phyloP scores from a whole-genome alignment of 2,888 invertebrate genomes.

The Bhutanitis thaidina region DNA sequence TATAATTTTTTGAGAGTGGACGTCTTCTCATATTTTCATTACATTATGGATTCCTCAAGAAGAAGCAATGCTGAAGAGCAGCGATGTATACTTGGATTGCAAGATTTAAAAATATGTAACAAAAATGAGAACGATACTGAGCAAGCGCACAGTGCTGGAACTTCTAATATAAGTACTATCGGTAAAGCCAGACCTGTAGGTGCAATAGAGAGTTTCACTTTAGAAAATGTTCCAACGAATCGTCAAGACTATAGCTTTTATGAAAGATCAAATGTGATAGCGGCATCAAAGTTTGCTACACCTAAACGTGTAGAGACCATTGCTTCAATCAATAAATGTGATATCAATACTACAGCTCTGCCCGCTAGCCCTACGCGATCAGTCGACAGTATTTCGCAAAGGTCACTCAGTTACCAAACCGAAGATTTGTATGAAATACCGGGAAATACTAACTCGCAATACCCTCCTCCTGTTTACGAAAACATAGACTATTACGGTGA shows the following conservation, averaged over 20 bases:
- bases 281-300: slow-evolving; percentile 88
- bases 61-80: slow-evolving; percentile 66
- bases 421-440: slow-evolving; percentile 71
- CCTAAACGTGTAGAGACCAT: slow-evolving; percentile 86
- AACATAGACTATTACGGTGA: slow-evolving; percentile 89
- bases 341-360: slow-evolving; percentile 58
- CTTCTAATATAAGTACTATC: slow-evolving; percentile 56
- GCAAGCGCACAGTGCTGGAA: slow-evolving; percentile 69
- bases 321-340: slow-evolving; percentile 67
- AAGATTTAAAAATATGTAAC: slow-evolving; percentile 75
- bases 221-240: slow-evolving; percentile 72
- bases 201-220: slow-evolving; percentile 83
- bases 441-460: slow-evolving; percentile 58
- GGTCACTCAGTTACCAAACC: slow-evolving; percentile 74
- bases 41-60: slow-evolving; percentile 66
- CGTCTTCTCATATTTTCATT: slow-evolving; percentile 22
- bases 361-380: slow-evolving; percentile 81
- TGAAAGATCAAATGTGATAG: slow-evolving; percentile 87
- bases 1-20: slow-evolving; percentile 10
- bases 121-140: slow-evolving; percentile 73
- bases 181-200: slow-evolving; percentile 80
- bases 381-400: slow-evolving; percentile 80
- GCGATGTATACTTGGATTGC: slow-evolving; percentile 69
- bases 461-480: slow-evolving; percentile 84
- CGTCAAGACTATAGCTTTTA: slow-evolving; percentile 75